Base-by-base conservation (phyloP, 2,113 vertebrate species). In the Machaerirhynchus nigripectus region DNA sequence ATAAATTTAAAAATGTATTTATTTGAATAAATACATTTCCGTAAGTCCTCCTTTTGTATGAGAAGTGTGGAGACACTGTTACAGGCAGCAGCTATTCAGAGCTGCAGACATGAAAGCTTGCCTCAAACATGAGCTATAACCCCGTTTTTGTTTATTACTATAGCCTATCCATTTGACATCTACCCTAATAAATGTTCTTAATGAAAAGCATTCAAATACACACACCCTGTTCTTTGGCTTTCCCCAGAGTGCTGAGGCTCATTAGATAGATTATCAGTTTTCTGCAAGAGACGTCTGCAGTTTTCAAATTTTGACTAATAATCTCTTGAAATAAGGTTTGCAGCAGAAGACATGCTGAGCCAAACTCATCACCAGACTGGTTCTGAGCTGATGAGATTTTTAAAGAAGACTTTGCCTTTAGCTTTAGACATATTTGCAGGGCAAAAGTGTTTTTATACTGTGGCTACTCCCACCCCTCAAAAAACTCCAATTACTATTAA, bases 301-400 rank as follows among this genome's bases (percentile, higher is more conserved):
- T 90, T 93, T 76, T 84, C 70, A 74, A 69, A 49, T 91, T 89
- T 87, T 80, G 71, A 84, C 68, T 82, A 79, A 44, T 79, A 88
- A 65, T 60, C 40, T 76, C 50, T 71, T 44, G n/a, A 94, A 92
- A 68, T 30, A 68, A 87, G 14, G 49, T 70, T 68, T 60, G 33
- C 47, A 46, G 50, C 26, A 61, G 76, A 75, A 88, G 50, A 90
- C n/a, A 52, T 0, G 10, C 42, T n/a, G 33, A 86, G n/a, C 10
- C 44, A 67, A 91, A 90, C 22, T 20, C 46, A 67, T 27, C 61
- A 74, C 9, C 39, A 60, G 27, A 37, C 63, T 70, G 55, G 89
- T 52, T 61, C 49, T 80, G 18, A 8, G 33, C 55, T 22, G 27
- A 84, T 30, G 18, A 9, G 33, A 63, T 63, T 74, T 89, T 33